Evolutionary conservation across 1,140 invertebrate species (phyloP).

Genomic region (Lepidurus apus): DNA sequence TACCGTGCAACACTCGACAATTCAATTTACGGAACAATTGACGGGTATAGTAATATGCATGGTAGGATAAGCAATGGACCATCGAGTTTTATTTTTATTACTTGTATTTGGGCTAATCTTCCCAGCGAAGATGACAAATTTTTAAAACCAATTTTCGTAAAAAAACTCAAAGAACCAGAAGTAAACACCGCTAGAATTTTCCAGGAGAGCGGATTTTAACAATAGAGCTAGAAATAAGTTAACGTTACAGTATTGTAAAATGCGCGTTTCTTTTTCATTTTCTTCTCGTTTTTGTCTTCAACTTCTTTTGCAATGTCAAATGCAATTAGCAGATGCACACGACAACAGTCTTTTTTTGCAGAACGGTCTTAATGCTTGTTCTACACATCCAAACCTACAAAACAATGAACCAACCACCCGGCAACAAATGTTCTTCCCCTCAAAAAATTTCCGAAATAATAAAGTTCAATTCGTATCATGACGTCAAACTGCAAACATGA

Average conservation of each 20-base stretch:
- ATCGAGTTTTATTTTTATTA: background rate
- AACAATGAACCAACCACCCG: background rate
- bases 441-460: background rate
- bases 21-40: background rate
- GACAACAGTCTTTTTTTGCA: background rate
- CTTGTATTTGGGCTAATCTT: slow-evolving; percentile 9
- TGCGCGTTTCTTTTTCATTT: background rate
- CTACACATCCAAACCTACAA: background rate
- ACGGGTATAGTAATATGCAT: background rate
- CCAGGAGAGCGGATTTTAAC: too few relatives aligned
- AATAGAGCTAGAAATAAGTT: too few relatives aligned
- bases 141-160: background rate
- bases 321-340: background rate
- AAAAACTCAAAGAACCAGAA: background rate
- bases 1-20: too few relatives aligned
- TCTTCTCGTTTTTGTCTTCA: background rate
- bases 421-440: background rate
- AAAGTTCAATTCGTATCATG: background rate
- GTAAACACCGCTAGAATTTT: background rate
- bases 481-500: background rate
- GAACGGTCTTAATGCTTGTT: background rate
- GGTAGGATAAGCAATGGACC: background rate
- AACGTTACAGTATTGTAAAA: background rate
- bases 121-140: background rate
- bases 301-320: background rate